Evolutionary conservation across 2,888 invertebrate species (phyloP).

Genomic region (Pinctada fucata): DNA sequence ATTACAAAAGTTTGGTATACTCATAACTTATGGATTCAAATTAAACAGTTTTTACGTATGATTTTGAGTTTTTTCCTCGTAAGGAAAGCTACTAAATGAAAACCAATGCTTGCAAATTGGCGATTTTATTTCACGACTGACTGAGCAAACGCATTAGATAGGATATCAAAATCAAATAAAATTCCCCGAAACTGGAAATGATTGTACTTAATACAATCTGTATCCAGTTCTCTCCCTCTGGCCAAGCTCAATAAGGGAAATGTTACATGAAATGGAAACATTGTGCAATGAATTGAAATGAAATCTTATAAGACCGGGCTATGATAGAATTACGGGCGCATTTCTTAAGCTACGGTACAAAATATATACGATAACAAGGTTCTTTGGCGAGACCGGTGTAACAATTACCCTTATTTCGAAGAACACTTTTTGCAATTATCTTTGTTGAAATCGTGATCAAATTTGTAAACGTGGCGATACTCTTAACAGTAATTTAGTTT

Average conservation of each 20-base stretch:
- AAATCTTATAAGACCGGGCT: neutral
- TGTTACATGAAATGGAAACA: conserved; percentile 1
- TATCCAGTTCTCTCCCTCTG: neutral
- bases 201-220: neutral
- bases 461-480: no score
- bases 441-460: no score
- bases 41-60: no score
- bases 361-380: no score
- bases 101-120: neutral
- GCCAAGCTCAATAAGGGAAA: conserved; percentile 1
- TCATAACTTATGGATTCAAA: no score
- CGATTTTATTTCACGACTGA: neutral
- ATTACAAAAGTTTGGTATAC: no score
- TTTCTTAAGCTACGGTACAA: neutral
- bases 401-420: no score
- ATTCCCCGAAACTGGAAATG: neutral
- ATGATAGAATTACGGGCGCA: neutral
- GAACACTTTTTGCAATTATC: no score
- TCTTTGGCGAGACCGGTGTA: no score
- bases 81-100: no score
- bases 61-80: no score
- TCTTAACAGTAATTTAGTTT: no score
- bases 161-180: conserved; percentile 4
- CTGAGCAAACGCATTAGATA: neutral
- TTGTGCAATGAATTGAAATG: conserved; percentile 4